Base-by-base conservation (phyloP, 2,797 vertebrate species). In the Petrocephalus schoutedeni region DNA sequence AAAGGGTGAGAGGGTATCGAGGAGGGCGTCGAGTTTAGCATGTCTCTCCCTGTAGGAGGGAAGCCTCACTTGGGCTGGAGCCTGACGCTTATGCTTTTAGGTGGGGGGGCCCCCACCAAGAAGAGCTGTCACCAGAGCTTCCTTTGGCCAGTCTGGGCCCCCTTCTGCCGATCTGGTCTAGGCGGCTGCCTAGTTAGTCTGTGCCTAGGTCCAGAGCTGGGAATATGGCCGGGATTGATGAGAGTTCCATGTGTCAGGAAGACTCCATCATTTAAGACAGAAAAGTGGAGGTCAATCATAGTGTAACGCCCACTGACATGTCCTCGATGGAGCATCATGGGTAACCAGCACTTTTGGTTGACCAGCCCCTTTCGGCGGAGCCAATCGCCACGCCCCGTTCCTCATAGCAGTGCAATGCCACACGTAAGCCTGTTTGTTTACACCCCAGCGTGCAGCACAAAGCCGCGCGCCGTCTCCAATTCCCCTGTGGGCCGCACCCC, bases 351-450 rank as follows among this genome's bases (percentile, higher is more conserved):
- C 23, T n/a, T 19, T 41, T 86, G 51, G 28, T 57, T 19, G 53
- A 56, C 4, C 53, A 3, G 14, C 84, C 16, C 21, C 32, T 59
- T 32, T 36, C 56, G 3, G 19, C 19, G 3, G 10, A 83, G 80
- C 51, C 8, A 45, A 28, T 54, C n/a, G 3, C 21, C n/a, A 82
- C 2, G 9, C n/a, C 49, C 1, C n/a, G 45, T 49, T 14, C 51
- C 45, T 54, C 1, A 12, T 1, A 86, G 6, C 28, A 85, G 54
- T 19, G 23, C 14, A 5, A 85, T 23, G 16, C 23, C 54, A 19
- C 53, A 36, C 23, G 14, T 85, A 85, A 85, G 23, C 56, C 51
- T 57, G 84, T 85, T 85, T 85, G 49, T 85, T 85, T 57, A 41
- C 53, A 57, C 23, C 84, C 56, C 12, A 28, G 54, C 7, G 9